Evolutionary conservation across 2,113 vertebrate species (phyloP).

Genomic region (Pygathrix nemaeus): DNA sequence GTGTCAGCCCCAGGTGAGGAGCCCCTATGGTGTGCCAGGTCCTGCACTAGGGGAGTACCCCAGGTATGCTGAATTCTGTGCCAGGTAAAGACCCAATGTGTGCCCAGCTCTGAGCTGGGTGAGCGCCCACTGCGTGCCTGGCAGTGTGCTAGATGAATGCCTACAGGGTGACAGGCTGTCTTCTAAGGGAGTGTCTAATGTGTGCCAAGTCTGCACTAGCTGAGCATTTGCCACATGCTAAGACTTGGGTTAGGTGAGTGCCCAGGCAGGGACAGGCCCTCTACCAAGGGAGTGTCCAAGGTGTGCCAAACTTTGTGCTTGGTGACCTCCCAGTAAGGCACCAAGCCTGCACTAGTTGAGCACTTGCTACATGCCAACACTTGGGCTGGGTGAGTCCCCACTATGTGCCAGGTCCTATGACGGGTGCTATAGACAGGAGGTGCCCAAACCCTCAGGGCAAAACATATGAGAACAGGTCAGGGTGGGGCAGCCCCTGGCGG

Average conservation of each 20-base stretch:
- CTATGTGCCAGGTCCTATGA: slow-evolving; percentile 38
- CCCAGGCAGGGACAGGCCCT: not conserved
- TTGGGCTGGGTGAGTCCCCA: not conserved
- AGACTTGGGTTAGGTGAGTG: not conserved
- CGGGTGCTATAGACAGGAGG: not conserved
- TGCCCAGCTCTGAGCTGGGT: not conserved
- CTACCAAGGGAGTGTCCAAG: not conserved
- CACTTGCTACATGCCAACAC: slow-evolving; percentile 20
- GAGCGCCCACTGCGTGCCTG: not conserved
- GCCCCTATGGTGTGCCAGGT: not conserved
- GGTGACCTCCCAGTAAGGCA: not conserved
- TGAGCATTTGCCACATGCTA: not conserved
- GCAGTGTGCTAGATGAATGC: not conserved
- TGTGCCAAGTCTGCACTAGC: not conserved
- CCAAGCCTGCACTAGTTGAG: slow-evolving; percentile 28
- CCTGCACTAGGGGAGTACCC: not conserved
- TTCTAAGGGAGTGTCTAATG: not conserved
- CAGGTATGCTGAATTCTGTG: not conserved
- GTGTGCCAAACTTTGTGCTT: not conserved
- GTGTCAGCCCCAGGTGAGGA: not conserved
- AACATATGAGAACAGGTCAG: not conserved
- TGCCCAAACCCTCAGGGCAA: not conserved
- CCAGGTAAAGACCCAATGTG: not conserved
- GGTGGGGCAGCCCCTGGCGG: not conserved
- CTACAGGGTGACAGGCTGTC: not conserved